Conservation (phyloP, 2,113 vertebrate species). For the Tychaedon coryphoeus region DNA sequence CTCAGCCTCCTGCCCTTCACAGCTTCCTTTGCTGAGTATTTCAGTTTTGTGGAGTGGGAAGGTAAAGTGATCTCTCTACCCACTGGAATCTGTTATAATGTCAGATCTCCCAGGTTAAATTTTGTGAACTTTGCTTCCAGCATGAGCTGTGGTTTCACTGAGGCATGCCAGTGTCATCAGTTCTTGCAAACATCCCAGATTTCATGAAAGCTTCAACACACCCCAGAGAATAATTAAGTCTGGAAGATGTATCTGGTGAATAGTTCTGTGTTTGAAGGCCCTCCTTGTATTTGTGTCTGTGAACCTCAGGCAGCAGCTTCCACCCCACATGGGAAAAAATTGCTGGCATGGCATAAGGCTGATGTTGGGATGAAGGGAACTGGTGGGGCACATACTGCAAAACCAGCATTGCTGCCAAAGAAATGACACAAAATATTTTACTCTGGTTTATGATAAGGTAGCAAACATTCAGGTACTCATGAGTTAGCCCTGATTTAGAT, state of each 20-base stretch:
- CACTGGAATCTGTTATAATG: rapidly evolving
- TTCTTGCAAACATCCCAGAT: not conserved
- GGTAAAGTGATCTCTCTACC: not conserved
- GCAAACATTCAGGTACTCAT: not conserved
- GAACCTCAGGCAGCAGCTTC: not conserved
- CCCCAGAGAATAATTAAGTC: not conserved
- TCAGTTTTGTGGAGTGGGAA: not conserved
- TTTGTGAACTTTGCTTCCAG: not conserved
- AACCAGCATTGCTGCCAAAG: not conserved
- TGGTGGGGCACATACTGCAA: not conserved
- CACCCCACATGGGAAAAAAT: not conserved
- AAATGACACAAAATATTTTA: not conserved
- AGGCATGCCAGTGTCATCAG: rapidly evolving
- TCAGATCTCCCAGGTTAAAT: not conserved
- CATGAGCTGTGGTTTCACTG: not conserved
- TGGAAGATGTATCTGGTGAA: not conserved
- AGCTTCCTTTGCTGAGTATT: not conserved
- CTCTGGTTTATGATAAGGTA: not conserved
- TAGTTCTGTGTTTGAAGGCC: not conserved
- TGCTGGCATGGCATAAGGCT: not conserved
- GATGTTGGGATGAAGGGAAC: not conserved
- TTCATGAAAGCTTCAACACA: not conserved
- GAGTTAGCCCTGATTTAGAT: not conserved
- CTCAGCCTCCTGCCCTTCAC: not conserved
- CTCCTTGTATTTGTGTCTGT: not conserved